Evolutionary conservation across 2,113 vertebrate species (phyloP).

Genomic region (Peucedramus taeniatus): DNA sequence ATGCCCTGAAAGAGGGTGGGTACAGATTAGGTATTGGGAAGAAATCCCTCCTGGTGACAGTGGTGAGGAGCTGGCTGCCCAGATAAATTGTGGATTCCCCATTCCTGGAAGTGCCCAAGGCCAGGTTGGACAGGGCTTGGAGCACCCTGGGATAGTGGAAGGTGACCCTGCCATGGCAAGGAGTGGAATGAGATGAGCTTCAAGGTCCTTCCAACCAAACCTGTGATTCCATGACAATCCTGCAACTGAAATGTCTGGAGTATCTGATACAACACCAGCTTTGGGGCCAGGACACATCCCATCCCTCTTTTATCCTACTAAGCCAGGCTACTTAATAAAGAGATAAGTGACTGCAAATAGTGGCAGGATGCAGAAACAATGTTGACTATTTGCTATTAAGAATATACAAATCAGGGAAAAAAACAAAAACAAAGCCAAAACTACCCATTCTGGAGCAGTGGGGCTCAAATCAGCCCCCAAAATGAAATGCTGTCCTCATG

Average conservation of each 20-base stretch:
- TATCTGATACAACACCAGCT: neutral
- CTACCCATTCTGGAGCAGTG: neutral
- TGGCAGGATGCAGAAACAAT: neutral
- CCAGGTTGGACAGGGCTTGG: neutral
- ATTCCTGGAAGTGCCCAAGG: neutral
- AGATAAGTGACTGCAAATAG: neutral
- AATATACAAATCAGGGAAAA: neutral
- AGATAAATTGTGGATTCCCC: neutral
- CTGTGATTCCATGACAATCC: neutral
- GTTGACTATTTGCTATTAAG: neutral
- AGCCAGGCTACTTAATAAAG: neutral
- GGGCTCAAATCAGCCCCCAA: neutral
- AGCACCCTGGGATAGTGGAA: neutral
- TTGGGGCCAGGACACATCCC: neutral
- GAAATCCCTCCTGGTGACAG: neutral
- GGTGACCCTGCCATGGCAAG: neutral
- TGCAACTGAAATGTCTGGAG: neutral
- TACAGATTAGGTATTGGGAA: neutral
- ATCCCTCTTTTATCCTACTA: neutral
- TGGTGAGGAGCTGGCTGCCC: neutral
- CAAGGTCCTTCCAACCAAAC: neutral
- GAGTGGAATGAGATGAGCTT: neutral
- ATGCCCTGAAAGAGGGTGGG: neutral
- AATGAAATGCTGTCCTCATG: neutral
- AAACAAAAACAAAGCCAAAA: fast-evolving